These are phyloP conservation scores for Ceraclea dissimilis DNA, from an alignment of 2,888 invertebrate species.

Conservation along the genomic window DNA sequence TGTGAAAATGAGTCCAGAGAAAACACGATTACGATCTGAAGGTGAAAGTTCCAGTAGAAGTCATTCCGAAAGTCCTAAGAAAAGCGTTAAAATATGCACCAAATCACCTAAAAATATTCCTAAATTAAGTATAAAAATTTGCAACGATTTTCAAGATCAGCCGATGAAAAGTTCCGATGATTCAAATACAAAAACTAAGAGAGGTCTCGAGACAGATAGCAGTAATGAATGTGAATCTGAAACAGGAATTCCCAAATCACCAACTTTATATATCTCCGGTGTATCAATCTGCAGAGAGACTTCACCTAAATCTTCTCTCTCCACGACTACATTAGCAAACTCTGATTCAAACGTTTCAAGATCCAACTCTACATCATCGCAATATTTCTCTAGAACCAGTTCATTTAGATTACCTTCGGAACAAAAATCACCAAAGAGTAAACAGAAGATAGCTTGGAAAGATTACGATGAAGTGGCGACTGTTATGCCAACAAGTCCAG, in stretches of 20 bases:
- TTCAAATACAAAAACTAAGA: slow-evolving; percentile 12
- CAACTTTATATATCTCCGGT: slow-evolving; percentile 50
- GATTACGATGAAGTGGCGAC: slow-evolving; percentile 13
- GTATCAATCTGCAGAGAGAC: slow-evolving; percentile 50
- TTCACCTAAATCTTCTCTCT: slow-evolving; percentile 40
- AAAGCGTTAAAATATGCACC: slow-evolving; percentile 3
- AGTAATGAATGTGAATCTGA: slow-evolving; percentile 51
- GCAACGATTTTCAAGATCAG: slow-evolving; percentile 31
- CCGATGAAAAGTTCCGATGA: slow-evolving; percentile 9
- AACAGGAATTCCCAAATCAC: slow-evolving; percentile 49
- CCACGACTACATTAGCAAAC: slow-evolving; percentile 29
- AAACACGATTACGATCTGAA: neutral
- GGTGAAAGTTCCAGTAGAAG: slow-evolving; percentile 1
- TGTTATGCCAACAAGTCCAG: slow-evolving; percentile 19
- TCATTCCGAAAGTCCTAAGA: slow-evolving; percentile 21
- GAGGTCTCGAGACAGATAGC: slow-evolving; percentile 41
- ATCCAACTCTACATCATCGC: slow-evolving; percentile 36
- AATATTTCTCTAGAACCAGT: slow-evolving; percentile 18
- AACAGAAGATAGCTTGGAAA: slow-evolving; percentile 22
- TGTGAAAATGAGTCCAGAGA: slow-evolving; percentile 10
- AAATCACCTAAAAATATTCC: slow-evolving; percentile 17
- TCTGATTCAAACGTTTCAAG: slow-evolving; percentile 36
- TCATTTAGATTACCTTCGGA: slow-evolving; percentile 19
- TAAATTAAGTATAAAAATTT: slow-evolving; percentile 37
- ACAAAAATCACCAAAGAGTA: slow-evolving; percentile 23